phyloP scores from a whole-genome alignment of 2,888 invertebrate genomes.

The Brachynemurus nebulosus region DNA sequence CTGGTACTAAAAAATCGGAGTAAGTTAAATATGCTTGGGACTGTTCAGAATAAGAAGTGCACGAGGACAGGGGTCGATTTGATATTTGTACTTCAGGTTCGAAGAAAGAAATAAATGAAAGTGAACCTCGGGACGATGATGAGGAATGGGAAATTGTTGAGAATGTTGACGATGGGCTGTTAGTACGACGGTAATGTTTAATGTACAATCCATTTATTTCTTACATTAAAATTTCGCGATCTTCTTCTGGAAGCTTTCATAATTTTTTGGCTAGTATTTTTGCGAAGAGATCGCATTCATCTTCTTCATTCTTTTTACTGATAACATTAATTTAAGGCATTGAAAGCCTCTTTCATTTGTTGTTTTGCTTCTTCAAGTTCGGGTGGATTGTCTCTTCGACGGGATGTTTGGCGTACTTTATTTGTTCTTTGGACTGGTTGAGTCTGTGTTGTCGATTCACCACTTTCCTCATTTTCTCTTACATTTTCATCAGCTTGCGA shows the following conservation, averaged over 20 bases:
- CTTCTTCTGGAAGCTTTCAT: slow-evolving; percentile 13
- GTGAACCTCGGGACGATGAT: no score
- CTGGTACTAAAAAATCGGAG: no score
- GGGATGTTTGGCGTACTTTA: not conserved
- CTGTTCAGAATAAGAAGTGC: no score
- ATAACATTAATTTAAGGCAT: not conserved
- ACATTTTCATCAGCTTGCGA: not conserved
- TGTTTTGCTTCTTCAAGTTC: slow-evolving; percentile 12
- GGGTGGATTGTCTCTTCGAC: slow-evolving; percentile 10
- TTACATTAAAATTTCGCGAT: slow-evolving; percentile 14
- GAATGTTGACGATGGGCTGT: not conserved
- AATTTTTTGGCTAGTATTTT: slow-evolving; percentile 16
- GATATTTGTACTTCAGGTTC: not conserved
- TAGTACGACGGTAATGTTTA: not conserved
- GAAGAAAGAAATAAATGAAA: not conserved
- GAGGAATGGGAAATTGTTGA: no score
- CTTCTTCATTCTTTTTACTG: slow-evolving; percentile 7
- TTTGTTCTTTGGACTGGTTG: no score
- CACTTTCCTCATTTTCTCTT: not conserved
- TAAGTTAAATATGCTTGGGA: no score
- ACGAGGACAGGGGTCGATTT: no score
- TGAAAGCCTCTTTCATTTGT: slow-evolving; percentile 11
- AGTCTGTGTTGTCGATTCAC: no score
- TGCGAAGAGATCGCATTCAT: slow-evolving; percentile 16
- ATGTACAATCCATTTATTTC: slow-evolving; percentile 13